These are phyloP conservation scores for Geodia barretti DNA, from an alignment of 37 sponge, comb jelly and placozoan species.

Conservation along the genomic window DNA sequence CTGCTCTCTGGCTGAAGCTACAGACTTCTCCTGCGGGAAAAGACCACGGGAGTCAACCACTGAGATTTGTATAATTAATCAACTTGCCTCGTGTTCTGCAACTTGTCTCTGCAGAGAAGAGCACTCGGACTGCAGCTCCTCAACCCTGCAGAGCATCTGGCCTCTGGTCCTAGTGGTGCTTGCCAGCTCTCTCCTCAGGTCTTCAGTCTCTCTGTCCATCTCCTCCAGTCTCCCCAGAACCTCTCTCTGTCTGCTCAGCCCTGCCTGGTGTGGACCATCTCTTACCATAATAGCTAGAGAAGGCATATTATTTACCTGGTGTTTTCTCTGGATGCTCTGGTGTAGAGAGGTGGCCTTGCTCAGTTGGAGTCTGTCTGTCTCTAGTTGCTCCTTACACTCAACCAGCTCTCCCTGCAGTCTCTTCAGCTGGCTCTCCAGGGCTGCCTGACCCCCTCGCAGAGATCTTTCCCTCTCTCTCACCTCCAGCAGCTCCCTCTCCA, in stretches of 20 bases:
- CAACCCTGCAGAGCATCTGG: constrained; percentile 1
- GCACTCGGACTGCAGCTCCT: constrained; percentile 26
- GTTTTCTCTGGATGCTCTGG: constrained; percentile 26
- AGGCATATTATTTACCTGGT: constrained; percentile 15
- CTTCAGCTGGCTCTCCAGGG: constrained; percentile 3
- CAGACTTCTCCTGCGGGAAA: constrained; percentile 4
- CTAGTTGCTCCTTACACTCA: background rate
- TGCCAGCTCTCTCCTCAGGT: constrained; percentile 19
- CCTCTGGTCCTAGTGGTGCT: background rate
- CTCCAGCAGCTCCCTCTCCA: constrained; percentile 19
- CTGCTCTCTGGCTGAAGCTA: constrained; percentile 15
- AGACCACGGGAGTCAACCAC: background rate
- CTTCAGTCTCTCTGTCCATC: constrained; percentile 21
- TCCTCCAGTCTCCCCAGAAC: constrained; percentile 42
- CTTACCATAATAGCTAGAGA: background rate
- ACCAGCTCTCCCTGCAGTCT: background rate
- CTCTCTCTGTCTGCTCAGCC: constrained; percentile 8
- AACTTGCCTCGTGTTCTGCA: constrained; percentile 21
- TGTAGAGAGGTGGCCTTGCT: constrained; percentile 15
- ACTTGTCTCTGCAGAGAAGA: constrained; percentile 1
- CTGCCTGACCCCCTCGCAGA: background rate
- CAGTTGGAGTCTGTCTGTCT: background rate
- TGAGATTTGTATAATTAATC: background rate
- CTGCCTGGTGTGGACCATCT: background rate
- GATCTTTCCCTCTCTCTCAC: background rate